These are phyloP conservation scores for Mormyrops boulengeri DNA, from an alignment of 2,797 vertebrate genomes.

Conservation along the genomic window DNA sequence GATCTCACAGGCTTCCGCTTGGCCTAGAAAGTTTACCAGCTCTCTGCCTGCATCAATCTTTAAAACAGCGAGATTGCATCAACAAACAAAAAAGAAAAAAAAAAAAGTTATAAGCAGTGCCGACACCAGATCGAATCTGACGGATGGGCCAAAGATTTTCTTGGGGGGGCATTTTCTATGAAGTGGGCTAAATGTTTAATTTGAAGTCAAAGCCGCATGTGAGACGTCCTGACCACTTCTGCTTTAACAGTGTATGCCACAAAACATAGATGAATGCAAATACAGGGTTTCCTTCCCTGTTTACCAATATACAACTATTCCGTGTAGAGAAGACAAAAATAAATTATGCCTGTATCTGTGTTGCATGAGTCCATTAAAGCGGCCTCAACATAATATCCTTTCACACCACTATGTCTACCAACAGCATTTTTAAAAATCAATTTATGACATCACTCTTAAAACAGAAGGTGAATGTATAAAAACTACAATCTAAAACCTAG, in stretches of 20 bases:
- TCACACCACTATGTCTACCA: background rate
- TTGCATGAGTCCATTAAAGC: background rate
- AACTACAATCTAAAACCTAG: background rate
- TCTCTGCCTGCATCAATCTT: background rate
- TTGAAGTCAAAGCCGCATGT: background rate
- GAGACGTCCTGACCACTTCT: background rate
- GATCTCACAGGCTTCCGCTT: background rate
- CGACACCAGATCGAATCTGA: background rate
- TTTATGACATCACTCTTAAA: background rate
- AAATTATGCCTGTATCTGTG: background rate
- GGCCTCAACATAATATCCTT: background rate
- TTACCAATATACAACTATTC: background rate
- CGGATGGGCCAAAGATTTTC: background rate
- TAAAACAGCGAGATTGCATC: background rate
- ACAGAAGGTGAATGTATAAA: background rate
- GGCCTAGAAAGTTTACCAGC: background rate
- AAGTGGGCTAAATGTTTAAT: background rate
- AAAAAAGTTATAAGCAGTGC: background rate
- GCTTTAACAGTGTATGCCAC: background rate
- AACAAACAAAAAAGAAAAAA: background rate
- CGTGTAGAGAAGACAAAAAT: background rate
- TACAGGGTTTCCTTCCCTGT: background rate
- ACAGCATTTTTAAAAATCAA: background rate
- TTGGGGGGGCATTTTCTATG: background rate
- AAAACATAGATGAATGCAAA: background rate